Evolutionary conservation across 2,113 vertebrate genomes (phyloP), one percentile per base, ranked within the genome.

Genomic region (Hypomesus transpacificus): DNA sequence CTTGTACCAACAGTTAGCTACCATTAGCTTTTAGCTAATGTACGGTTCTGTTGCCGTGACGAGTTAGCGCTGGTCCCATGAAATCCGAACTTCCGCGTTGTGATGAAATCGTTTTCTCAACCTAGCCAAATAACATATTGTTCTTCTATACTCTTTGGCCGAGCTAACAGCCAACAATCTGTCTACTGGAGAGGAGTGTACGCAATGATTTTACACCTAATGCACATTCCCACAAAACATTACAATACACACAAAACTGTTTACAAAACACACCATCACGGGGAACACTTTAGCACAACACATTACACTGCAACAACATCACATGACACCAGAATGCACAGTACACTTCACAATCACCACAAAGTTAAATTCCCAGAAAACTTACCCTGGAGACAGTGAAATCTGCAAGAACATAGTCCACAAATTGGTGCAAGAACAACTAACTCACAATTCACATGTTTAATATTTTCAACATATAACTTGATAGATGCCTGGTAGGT

Each of bases 341-440:
- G 50, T 9, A 68, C 52, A 61, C 21, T 46, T 9, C 34, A 14
- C 66, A 68, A 22, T 54, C 14, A 53, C 21, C 26, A 4, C 65
- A 82, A 80, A 71, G 51, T 78, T n/a, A 54, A 14, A 14, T 22
- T 24, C 16, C 20, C n/a, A 58, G 16, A n/a, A 17, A 17, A 85
- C 89, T 87, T 73, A 90, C 89, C 88, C 89, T 87, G 34, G 88
- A 91, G 75, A 89, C 87, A 77, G 88, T 84, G 78, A 89, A 89
- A 85, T 90, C 89, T 90, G 89, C 66, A 82, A 78, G 53, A 18
- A 70, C 56, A 75, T 26, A 62, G 54, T 50, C 1, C 16, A 66
- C 57, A 66, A 64, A 82, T 71, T 75, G 72, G 31, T 58, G 64
- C 74, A 63, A 76, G 79, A 28, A 80, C 67, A 75, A 60, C 58